phyloP scores from a whole-genome alignment of 64 coral and sea anemone genomes.

The Stichodactyla mertensii region DNA sequence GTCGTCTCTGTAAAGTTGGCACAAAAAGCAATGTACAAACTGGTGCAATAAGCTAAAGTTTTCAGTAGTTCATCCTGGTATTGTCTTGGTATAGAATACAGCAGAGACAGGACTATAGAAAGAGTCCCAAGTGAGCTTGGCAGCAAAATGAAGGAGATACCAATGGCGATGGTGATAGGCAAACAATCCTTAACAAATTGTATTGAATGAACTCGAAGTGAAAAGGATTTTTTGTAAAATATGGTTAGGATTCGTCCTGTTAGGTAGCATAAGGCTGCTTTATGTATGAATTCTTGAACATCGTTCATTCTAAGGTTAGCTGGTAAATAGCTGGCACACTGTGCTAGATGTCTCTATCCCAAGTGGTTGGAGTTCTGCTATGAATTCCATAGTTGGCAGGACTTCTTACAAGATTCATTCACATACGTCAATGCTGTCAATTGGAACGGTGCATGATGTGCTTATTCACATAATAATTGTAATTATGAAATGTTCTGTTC shows the following conservation, averaged over 20 bases:
- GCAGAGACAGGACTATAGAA: neutral
- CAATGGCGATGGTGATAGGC: neutral
- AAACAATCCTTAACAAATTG: neutral
- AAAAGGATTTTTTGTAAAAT: slow-evolving; percentile 43
- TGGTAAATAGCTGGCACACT: neutral
- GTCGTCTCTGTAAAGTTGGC: slow-evolving; percentile 7
- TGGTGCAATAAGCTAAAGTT: neutral
- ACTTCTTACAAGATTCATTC: no score
- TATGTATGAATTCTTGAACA: neutral
- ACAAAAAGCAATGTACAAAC: slow-evolving; percentile 15
- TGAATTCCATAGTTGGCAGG: neutral
- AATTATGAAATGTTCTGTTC: no score
- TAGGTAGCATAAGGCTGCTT: slow-evolving; percentile 7
- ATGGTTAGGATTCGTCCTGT: slow-evolving; percentile 18
- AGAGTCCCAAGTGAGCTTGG: neutral
- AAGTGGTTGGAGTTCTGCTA: neutral
- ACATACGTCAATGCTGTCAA: no score
- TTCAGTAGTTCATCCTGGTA: slow-evolving; percentile 12
- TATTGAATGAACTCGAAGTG: slow-evolving; percentile 7
- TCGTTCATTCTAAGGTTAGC: neutral
- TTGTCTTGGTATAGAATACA: neutral
- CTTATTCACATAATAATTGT: no score
- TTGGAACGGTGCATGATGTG: no score
- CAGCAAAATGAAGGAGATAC: neutral
- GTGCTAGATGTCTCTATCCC: no score